Evolutionary conservation across 2,888 invertebrate species (phyloP).

Genomic region (Rotaria macrura): DNA sequence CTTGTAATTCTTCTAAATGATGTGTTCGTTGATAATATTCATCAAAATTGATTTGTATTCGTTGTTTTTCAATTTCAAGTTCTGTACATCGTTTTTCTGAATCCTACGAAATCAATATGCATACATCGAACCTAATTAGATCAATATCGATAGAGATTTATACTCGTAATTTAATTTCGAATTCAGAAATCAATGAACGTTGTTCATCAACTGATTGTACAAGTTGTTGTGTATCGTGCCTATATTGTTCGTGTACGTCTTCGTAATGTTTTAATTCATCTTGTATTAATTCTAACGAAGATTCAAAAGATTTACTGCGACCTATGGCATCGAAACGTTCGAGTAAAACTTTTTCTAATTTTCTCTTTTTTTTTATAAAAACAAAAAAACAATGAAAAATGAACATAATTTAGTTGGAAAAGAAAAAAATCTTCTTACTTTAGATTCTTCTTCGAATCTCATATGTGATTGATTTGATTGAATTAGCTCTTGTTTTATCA

Average conservation of each 20-base stretch:
- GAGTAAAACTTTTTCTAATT: background rate
- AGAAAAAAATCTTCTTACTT: background rate
- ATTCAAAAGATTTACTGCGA: background rate
- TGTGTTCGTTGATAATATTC: slow-evolving; percentile 12
- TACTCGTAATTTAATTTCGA: background rate
- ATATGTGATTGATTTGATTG: background rate
- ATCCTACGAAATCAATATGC: background rate
- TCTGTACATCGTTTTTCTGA: background rate
- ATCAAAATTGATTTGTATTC: background rate
- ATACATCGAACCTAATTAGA: no score
- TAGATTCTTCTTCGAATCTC: slow-evolving; percentile 9
- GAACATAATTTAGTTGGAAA: background rate
- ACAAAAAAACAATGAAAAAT: background rate
- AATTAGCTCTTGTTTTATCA: background rate
- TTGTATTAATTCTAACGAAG: background rate
- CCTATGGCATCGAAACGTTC: background rate
- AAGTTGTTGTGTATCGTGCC: background rate
- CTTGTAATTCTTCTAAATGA: slow-evolving; percentile 4
- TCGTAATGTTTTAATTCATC: slow-evolving; percentile 11
- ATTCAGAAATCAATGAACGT: background rate
- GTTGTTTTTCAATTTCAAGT: background rate
- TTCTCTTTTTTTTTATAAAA: background rate
- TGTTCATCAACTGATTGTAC: background rate
- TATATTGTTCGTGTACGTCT: background rate
- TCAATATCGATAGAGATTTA: no score